A percentile compares a stretch with the other conserved stretches of the same genome.
These are phyloP conservation scores for Erynnis tages DNA, from an alignment of 2,888 invertebrate genomes.

Conservation along the genomic window DNA sequence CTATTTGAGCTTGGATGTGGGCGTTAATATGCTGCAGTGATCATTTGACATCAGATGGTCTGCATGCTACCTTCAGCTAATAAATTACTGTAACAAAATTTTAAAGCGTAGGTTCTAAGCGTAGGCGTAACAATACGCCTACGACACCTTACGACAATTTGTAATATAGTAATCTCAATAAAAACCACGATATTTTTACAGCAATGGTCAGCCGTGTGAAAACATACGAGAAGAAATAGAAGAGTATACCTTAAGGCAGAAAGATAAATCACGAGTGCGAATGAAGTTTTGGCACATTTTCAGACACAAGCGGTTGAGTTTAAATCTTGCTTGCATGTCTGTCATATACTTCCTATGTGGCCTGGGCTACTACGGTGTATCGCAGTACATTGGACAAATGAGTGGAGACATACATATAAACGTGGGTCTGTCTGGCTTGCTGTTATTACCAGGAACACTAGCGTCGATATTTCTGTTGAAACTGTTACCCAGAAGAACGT, in stretches of 20 bases:
- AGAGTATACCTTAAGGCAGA: slow-evolving; percentile 38
- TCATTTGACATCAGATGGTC: too few relatives aligned
- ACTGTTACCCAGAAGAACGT: slow-evolving; percentile 81
- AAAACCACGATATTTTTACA: slow-evolving; percentile 45
- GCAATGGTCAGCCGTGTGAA: slow-evolving; percentile 44
- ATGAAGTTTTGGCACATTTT: slow-evolving; percentile 60
- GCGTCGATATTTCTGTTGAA: slow-evolving; percentile 80
- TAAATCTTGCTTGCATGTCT: slow-evolving; percentile 84
- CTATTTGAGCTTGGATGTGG: too few relatives aligned
- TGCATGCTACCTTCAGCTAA: too few relatives aligned
- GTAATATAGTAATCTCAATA: too few relatives aligned
- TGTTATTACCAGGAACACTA: slow-evolving; percentile 84
- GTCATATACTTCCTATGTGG: slow-evolving; percentile 89
- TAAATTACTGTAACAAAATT: too few relatives aligned
- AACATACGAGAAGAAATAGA: slow-evolving; percentile 51
- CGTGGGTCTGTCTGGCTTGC: slow-evolving; percentile 86
- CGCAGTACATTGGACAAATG: slow-evolving; percentile 88
- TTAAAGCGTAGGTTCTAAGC: too few relatives aligned
- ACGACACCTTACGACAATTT: too few relatives aligned
- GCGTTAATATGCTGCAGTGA: too few relatives aligned
- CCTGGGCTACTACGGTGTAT: slow-evolving; percentile 91
- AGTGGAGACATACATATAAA: slow-evolving; percentile 89
- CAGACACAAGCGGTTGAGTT: slow-evolving; percentile 71
- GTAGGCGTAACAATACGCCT: too few relatives aligned
- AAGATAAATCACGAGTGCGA: slow-evolving; percentile 32